These are phyloP conservation scores for Onychostruthus taczanowskii DNA, from an alignment of 2,113 vertebrate genomes.

Conservation along the genomic window DNA sequence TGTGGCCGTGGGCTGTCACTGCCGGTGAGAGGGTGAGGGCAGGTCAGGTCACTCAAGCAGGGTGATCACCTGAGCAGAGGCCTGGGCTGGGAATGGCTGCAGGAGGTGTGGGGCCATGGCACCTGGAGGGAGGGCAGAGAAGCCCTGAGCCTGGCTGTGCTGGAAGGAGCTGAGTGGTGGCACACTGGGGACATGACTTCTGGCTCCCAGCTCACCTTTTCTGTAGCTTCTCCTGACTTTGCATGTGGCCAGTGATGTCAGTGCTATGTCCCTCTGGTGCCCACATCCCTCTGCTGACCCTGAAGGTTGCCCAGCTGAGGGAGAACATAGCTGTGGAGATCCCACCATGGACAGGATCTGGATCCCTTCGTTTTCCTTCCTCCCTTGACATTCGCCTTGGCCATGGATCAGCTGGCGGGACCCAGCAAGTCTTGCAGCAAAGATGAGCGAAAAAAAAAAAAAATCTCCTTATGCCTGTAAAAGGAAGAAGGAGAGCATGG, in stretches of 20 bases:
- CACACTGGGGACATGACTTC: background rate
- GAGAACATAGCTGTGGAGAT: background rate
- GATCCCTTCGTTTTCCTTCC: background rate
- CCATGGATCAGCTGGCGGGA: conserved; percentile 22
- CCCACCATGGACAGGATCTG: background rate
- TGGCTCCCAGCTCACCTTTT: background rate
- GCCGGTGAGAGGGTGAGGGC: background rate
- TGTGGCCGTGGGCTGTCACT: accelerated
- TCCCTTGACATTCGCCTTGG: conserved; percentile 1
- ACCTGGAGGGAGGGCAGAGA: background rate
- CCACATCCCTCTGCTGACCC: background rate
- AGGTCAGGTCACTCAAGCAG: background rate
- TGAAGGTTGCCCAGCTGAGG: background rate
- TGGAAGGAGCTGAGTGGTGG: accelerated
- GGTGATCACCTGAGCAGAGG: background rate
- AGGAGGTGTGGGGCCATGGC: background rate
- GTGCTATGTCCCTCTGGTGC: accelerated
- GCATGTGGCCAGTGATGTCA: accelerated
- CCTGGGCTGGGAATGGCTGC: background rate
- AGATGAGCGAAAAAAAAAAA: conserved; percentile 31
- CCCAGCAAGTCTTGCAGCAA: background rate
- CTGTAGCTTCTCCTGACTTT: background rate
- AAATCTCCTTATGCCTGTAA: conserved; percentile 57
- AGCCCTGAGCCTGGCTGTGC: background rate
- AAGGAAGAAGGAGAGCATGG: conserved; percentile 51